Base-by-base conservation (phyloP, 2,888 invertebrate species). In the Oconnorella tubifera region DNA sequence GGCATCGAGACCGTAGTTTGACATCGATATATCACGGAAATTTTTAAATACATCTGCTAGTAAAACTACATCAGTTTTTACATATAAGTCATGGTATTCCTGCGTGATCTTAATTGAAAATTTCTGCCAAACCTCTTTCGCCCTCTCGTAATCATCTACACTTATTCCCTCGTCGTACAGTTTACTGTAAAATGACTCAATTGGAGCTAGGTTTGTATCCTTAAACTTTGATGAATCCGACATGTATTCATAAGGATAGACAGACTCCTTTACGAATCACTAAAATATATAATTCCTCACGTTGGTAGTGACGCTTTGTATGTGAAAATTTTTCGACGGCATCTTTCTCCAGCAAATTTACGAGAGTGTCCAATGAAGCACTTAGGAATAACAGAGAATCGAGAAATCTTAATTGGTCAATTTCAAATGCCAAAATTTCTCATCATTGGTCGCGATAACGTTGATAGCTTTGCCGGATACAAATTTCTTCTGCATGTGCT, bases 181-280 rank as follows among this genome's bases (percentile, higher is more conserved):
- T 25, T 62, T 40, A 19, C 40, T 40, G 65, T 64, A 73, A 69
- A 70, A 73, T 25, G 62, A 61, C 6, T 69, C 67, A 48, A 48
- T 51, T 14, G 59, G 71, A 31, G 33, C 33, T 32, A 77, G 65
- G 28, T 48, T 2, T 64, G 69, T 72, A 67, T 76, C 74, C 3
- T 69, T 28, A 60, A 72, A 77, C 58, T 62, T 70, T 33, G 71
- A 66, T 49, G 61, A 66, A 23, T 69, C 69, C 56, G 75, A 68
- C 68, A 77, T 73, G 62, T 75, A 75, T 48, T 77, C 75, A 70
- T 77, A 79, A 1, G 75, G 75, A 68, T n/a, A n/a, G n/a, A n/a
- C n/a, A n/a, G n/a, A n/a, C n/a, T 73, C 73, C 72, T 70, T 76
- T 78, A 55, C 63, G 49, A 2, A 62, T 1, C 0, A 63, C 49